These are phyloP conservation scores for Apamea monoglypha DNA, from an alignment of 2,888 invertebrate species.

Conservation along the genomic window DNA sequence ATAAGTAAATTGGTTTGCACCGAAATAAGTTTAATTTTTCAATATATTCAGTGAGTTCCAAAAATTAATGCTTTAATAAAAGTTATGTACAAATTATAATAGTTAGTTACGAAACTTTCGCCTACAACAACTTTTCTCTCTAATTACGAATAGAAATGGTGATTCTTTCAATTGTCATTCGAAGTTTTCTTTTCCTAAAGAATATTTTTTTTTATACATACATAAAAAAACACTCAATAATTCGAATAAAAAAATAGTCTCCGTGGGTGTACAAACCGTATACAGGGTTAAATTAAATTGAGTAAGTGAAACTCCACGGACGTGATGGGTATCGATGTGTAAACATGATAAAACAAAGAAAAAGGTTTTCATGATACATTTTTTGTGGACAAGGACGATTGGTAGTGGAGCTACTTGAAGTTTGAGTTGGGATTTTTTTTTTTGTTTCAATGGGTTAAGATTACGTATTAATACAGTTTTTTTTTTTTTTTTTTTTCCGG, in stretches of 20 bases:
- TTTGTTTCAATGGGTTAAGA: too few relatives aligned
- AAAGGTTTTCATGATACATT: too few relatives aligned
- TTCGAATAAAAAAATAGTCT: neutral
- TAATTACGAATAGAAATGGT: slow-evolving; percentile 32
- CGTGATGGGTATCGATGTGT: neutral
- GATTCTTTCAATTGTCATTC: slow-evolving; percentile 6
- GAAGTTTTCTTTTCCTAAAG: too few relatives aligned
- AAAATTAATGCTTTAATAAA: slow-evolving; percentile 27
- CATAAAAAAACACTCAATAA: too few relatives aligned
- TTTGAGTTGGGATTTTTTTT: too few relatives aligned
- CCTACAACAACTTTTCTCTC: slow-evolving; percentile 26
- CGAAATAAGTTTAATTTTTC: slow-evolving; percentile 38
- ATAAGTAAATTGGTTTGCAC: slow-evolving; percentile 20
- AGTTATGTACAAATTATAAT: slow-evolving; percentile 23
- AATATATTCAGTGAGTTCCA: slow-evolving; percentile 15
- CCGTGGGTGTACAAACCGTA: too few relatives aligned
- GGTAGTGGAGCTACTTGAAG: too few relatives aligned
- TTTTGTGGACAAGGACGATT: too few relatives aligned
- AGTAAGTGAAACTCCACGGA: neutral
- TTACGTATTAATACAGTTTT: too few relatives aligned
- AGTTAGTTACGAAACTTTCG: slow-evolving; percentile 25
- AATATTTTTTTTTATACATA: neutral
- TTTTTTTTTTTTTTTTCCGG: too few relatives aligned
- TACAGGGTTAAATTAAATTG: neutral
- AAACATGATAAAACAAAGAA: neutral